These are phyloP conservation scores for Drosophila nigromelanica DNA, from an alignment of 1,140 invertebrate species.

Conservation along the genomic window DNA sequence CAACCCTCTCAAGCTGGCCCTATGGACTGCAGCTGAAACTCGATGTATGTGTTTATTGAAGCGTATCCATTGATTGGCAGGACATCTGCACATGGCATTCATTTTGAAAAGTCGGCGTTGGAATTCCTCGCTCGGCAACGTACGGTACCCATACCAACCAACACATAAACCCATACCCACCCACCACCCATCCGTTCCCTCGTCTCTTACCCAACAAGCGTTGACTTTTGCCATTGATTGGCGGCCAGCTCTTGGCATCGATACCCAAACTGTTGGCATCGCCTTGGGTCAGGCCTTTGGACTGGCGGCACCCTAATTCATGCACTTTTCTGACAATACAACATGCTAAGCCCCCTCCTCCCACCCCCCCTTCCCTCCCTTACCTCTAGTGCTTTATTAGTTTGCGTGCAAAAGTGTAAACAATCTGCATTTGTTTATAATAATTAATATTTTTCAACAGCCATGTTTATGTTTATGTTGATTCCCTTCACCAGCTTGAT, in stretches of 20 bases:
- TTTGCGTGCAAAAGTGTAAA: slow-evolving; percentile 67
- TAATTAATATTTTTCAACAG: slow-evolving; percentile 65
- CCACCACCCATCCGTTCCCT: no score
- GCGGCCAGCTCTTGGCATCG: slow-evolving; percentile 39
- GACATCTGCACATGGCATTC: slow-evolving; percentile 83
- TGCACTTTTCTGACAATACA: slow-evolving; percentile 11
- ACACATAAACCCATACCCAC: background rate
- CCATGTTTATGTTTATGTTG: slow-evolving; percentile 6
- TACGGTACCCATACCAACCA: background rate
- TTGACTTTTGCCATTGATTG: slow-evolving; percentile 49
- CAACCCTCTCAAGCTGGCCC: no score
- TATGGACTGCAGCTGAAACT: slow-evolving; percentile 47
- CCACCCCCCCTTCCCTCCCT: background rate
- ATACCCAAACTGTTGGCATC: background rate
- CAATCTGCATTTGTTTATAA: slow-evolving; percentile 72
- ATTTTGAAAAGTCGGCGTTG: slow-evolving; percentile 73
- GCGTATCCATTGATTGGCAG: slow-evolving; percentile 83
- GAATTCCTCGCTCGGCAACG: slow-evolving; percentile 7
- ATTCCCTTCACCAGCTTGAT: slow-evolving; percentile 11
- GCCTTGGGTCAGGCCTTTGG: background rate
- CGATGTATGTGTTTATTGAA: slow-evolving; percentile 80
- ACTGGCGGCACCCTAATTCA: background rate
- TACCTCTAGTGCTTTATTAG: slow-evolving; percentile 17
- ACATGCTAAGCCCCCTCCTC: background rate
- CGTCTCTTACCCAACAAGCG: background rate